Conservation (phyloP, 1,140 invertebrate genomes). For the Homalodisca vitripennis region DNA sequence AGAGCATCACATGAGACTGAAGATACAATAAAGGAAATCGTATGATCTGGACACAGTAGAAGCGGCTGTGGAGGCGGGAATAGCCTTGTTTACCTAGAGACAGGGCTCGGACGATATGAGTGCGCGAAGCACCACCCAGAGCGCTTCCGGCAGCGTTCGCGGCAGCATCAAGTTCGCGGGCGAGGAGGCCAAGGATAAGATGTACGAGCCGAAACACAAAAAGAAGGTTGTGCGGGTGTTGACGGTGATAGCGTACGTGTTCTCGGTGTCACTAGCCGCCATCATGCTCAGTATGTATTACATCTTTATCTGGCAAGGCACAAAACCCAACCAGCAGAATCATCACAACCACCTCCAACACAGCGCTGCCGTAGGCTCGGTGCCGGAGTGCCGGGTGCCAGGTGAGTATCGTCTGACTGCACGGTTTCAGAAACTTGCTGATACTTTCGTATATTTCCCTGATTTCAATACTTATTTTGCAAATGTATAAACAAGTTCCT, state of each 20-base stretch:
- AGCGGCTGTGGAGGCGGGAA: too few species aligned
- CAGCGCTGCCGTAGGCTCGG: neutral
- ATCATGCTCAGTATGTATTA: constrained; percentile 95
- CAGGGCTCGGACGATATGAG: too few species aligned
- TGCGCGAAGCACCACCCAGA: constrained; percentile 6
- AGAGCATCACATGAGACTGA: too few species aligned
- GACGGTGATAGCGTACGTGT: constrained; percentile 92
- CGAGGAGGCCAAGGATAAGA: constrained; percentile 72
- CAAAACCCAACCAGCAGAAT: neutral
- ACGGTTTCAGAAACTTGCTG: neutral
- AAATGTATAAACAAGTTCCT: too few species aligned
- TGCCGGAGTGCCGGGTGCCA: neutral
- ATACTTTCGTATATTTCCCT: neutral
- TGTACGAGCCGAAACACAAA: constrained; percentile 69
- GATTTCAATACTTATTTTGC: neutral
- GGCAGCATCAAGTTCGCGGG: constrained; percentile 37
- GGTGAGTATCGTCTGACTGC: neutral
- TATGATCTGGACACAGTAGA: too few species aligned
- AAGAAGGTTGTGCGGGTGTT: constrained; percentile 88
- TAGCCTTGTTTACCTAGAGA: too few species aligned
- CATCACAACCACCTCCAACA: constrained; percentile 5
- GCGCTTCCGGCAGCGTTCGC: neutral
- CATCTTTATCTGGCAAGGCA: constrained; percentile 85
- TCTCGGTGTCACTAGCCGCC: constrained; percentile 92
- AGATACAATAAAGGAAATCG: too few species aligned